Conservation (phyloP, 2,797 vertebrate genomes). For the Pseudochaenichthys georgianus region DNA sequence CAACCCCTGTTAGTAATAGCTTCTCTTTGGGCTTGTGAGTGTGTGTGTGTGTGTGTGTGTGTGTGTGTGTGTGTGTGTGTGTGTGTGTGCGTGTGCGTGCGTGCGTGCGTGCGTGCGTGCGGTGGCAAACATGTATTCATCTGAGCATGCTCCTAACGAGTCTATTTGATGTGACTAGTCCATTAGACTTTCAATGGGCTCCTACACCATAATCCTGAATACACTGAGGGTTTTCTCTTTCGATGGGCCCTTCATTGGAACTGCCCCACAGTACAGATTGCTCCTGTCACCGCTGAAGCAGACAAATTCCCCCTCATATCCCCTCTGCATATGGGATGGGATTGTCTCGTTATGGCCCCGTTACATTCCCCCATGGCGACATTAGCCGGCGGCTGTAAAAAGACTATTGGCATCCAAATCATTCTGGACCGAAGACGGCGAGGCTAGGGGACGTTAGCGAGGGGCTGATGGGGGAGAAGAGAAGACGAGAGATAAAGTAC, state of each 20-base stretch:
- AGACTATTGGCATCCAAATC: constrained; percentile 82
- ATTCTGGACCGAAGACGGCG: constrained; percentile 52
- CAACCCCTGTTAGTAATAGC: constrained; percentile 79
- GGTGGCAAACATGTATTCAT: constrained; percentile 60
- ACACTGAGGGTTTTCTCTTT: constrained; percentile 50
- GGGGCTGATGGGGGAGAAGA: constrained; percentile 38
- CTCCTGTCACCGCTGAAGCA: constrained; percentile 77
- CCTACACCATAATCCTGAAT: constrained; percentile 76
- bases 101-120: constrained; percentile 43
- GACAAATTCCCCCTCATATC: constrained; percentile 78
- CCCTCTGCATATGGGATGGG: constrained; percentile 73
- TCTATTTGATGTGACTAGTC: constrained; percentile 81
- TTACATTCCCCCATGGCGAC: constrained; percentile 80
- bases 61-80: constrained; percentile 44
- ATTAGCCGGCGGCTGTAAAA: constrained; percentile 83
- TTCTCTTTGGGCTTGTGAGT: constrained; percentile 57
- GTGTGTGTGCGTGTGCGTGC: constrained; percentile 41
- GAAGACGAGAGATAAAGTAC: constrained; percentile 50
- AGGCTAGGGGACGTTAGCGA: constrained; percentile 48
- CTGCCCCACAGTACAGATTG: constrained; percentile 70
- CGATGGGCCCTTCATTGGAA: constrained; percentile 58
- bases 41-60: constrained; percentile 45
- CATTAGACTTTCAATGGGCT: constrained; percentile 81
- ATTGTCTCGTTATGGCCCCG: constrained; percentile 80
- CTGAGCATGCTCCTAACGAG: constrained; percentile 65